Conservation (phyloP, 2,888 invertebrate genomes). For the Micoletzkya japonica region DNA sequence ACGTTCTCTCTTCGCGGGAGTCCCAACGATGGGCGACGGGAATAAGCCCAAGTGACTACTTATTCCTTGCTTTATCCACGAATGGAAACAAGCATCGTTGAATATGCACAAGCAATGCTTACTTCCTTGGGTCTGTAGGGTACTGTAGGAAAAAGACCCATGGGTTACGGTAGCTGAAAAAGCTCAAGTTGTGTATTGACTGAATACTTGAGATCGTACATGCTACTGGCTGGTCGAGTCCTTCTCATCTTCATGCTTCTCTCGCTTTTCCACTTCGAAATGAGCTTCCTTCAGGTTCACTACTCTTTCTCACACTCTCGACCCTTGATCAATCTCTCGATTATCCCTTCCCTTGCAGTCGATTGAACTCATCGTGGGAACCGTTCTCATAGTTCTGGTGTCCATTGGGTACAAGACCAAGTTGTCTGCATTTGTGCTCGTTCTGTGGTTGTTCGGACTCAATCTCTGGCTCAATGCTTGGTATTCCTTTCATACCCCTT, state of each 20-base stretch:
- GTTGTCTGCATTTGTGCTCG: slow-evolving; percentile 89
- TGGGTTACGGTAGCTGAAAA: no score
- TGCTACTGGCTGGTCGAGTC: slow-evolving; percentile 91
- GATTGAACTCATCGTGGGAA: slow-evolving; percentile 82
- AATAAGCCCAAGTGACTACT: slow-evolving; percentile 70
- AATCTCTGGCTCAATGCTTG: slow-evolving; percentile 98
- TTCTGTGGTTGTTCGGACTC: slow-evolving; percentile 80
- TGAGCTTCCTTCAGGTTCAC: slow-evolving; percentile 76
- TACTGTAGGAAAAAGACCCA: no score
- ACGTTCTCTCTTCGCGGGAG: slow-evolving; percentile 85
- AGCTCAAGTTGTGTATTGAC: no score
- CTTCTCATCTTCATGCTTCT: slow-evolving; percentile 98
- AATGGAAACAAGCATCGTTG: no score
- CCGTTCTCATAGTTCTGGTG: slow-evolving; percentile 90
- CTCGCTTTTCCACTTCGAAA: slow-evolving; percentile 89
- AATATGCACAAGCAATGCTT: no score
- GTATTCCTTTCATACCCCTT: slow-evolving; percentile 61
- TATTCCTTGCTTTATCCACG: neutral
- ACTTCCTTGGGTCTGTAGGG: no score
- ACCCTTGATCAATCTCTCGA: neutral
- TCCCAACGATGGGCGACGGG: slow-evolving; percentile 73
- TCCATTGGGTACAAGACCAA: slow-evolving; percentile 98
- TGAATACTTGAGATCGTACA: slow-evolving; percentile 78
- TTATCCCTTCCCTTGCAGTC: slow-evolving; percentile 34
- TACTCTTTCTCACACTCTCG: neutral